A percentile compares a stretch with the other conserved stretches of the same genome.
Evolutionary conservation across 2,888 invertebrate genomes (phyloP).

Genomic region (Papilio elwesi): DNA sequence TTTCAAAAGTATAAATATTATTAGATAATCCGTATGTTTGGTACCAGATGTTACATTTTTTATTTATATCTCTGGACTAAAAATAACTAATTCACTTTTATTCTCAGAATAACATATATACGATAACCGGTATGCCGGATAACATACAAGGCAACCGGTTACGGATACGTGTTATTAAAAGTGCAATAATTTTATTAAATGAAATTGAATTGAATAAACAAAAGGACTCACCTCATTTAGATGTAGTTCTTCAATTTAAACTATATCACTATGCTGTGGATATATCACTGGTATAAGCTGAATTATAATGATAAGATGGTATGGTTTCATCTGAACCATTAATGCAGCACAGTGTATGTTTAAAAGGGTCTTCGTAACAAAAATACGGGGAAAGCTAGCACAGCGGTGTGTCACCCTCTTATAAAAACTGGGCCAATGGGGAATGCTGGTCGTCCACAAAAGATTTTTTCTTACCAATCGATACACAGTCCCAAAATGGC

Average conservation of each 20-base stretch:
- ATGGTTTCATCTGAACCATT: conserved; percentile 56
- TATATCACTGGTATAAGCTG: neutral
- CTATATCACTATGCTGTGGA: neutral
- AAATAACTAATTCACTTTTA: too few relatives aligned
- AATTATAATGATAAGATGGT: conserved; percentile 15
- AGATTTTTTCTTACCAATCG: conserved; percentile 81
- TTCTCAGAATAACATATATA: too few relatives aligned
- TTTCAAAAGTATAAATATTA: too few relatives aligned
- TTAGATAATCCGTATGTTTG: too few relatives aligned
- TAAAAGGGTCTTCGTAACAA: conserved; percentile 62
- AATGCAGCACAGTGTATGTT: conserved; percentile 65
- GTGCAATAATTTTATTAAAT: neutral
- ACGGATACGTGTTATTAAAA: neutral
- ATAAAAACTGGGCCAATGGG: conserved; percentile 82
- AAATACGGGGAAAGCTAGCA: conserved; percentile 74
- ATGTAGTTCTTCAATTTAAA: neutral
- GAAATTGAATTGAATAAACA: neutral
- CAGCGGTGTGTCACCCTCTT: conserved; percentile 74
- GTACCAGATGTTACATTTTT: too few relatives aligned
- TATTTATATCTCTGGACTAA: too few relatives aligned
- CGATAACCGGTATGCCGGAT: too few relatives aligned
- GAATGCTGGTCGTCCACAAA: conserved; percentile 69
- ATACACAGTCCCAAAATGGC: conserved; percentile 79
- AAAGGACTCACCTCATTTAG: neutral
- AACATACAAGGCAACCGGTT: too few relatives aligned